Evolutionary conservation across 2,113 vertebrate genomes (phyloP).

Genomic region (Psittacara wagleri): DNA sequence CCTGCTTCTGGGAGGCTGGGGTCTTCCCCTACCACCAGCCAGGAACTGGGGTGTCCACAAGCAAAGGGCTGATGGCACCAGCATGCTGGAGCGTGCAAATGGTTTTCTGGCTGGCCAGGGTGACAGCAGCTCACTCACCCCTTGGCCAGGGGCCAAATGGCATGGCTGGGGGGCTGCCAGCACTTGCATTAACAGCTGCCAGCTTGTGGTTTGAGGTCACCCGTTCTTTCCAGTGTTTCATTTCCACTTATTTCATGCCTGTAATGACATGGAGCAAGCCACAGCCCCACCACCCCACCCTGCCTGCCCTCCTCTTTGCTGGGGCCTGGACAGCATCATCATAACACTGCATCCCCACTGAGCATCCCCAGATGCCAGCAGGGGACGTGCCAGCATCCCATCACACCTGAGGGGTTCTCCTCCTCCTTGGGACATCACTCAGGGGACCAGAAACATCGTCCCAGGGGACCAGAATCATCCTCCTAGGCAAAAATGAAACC

Average conservation of each 20-base stretch:
- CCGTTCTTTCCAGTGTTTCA: slow-evolving; percentile 42
- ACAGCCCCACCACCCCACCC: not conserved
- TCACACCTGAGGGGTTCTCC: fast-evolving
- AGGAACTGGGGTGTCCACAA: fast-evolving
- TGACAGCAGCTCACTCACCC: not conserved
- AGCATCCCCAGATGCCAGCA: not conserved
- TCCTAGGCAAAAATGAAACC: not conserved
- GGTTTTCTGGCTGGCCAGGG: not conserved
- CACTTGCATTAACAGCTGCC: not conserved
- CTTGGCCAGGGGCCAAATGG: slow-evolving; percentile 19
- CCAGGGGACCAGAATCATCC: not conserved
- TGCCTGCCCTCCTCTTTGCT: fast-evolving
- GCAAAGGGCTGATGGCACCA: fast-evolving
- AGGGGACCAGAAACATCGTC: not conserved
- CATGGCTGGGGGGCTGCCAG: slow-evolving; percentile 39
- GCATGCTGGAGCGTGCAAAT: not conserved
- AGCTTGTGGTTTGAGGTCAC: slow-evolving; percentile 40
- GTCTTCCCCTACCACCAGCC: fast-evolving
- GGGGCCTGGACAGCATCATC: not conserved
- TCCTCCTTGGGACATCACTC: fast-evolving
- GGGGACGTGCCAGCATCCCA: not conserved
- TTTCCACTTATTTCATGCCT: not conserved
- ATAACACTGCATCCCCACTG: fast-evolving
- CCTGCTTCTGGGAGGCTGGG: not conserved
- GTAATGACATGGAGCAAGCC: not conserved